A percentile compares a stretch with the other conserved stretches of the same genome.
These are phyloP conservation scores for Tetramorium bicarinatum DNA, from an alignment of 2,888 invertebrate genomes.

Conservation along the genomic window DNA sequence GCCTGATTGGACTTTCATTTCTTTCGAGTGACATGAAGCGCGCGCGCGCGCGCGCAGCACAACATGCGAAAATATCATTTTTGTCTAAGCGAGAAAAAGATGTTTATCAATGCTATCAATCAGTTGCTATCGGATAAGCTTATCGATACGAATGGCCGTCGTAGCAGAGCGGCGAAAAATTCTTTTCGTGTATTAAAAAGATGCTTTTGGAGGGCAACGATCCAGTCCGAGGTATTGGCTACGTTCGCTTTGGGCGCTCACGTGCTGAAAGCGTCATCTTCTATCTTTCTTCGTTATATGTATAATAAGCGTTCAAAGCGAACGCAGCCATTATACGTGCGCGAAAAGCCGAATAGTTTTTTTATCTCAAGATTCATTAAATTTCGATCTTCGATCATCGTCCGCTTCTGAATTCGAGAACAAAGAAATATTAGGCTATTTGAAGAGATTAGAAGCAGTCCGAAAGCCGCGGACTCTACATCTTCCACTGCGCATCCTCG, in stretches of 20 bases:
- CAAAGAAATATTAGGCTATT: no score
- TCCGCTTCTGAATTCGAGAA: no score
- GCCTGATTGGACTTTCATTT: not conserved
- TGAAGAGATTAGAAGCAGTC: no score
- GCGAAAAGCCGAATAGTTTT: no score
- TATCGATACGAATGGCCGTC: conserved; percentile 16
- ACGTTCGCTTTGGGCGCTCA: no score
- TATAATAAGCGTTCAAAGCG: no score
- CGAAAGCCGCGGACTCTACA: not conserved
- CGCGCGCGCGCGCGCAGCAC: not conserved
- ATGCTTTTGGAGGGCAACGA: not conserved
- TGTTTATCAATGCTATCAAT: not conserved
- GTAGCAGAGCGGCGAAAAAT: conserved; percentile 16
- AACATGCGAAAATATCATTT: not conserved
- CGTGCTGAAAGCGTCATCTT: no score
- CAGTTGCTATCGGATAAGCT: not conserved
- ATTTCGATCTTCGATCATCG: not conserved
- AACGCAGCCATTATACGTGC: no score
- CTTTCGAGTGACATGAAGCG: not conserved
- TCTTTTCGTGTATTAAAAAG: not conserved
- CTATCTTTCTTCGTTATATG: no score
- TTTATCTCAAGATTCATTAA: no score
- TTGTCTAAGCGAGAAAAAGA: not conserved
- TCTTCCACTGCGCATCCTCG: not conserved
- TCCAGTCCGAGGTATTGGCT: not conserved